phyloP scores from a whole-genome alignment of 2,888 invertebrate species.

The Tanytarsus gracilentus region DNA sequence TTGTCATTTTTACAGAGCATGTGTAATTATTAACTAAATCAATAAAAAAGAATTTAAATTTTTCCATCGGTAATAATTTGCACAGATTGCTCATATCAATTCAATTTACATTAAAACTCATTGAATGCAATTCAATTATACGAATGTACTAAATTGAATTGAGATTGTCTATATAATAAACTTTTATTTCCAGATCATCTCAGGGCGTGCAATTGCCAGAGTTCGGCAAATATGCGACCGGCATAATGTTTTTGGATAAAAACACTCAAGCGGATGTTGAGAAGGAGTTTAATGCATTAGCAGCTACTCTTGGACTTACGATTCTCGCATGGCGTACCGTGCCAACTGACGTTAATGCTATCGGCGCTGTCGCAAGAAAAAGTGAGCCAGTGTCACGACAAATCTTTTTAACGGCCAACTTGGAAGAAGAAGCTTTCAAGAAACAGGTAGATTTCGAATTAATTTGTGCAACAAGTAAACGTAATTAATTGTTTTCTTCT shows the following conservation, averaged over 20 bases:
- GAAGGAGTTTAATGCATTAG: constrained; percentile 69
- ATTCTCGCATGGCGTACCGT: constrained; percentile 92
- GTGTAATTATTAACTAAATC: no score
- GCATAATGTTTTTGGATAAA: constrained; percentile 88
- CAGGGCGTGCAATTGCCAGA: constrained; percentile 76
- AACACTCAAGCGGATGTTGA: constrained; percentile 70
- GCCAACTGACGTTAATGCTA: constrained; percentile 73
- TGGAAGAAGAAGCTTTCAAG: constrained; percentile 49
- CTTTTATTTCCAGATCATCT: constrained; percentile 54
- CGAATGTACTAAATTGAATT: background rate
- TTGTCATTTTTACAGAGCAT: no score
- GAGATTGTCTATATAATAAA: background rate
- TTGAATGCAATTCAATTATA: no score
- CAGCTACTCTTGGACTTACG: constrained; percentile 67
- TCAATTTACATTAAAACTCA: no score
- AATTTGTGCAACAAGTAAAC: constrained; percentile 30
- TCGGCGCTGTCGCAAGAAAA: constrained; percentile 86
- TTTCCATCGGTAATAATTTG: no score
- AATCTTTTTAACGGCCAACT: constrained; percentile 72
- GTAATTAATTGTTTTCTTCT: constrained; percentile 31
- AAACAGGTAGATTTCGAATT: constrained; percentile 56
- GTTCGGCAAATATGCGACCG: constrained; percentile 88
- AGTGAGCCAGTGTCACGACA: constrained; percentile 95
- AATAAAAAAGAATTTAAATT: no score
- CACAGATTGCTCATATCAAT: no score